Evolutionary conservation across 92 coral and sea anemone genomes (phyloP).

Genomic region (Porites lobata): DNA sequence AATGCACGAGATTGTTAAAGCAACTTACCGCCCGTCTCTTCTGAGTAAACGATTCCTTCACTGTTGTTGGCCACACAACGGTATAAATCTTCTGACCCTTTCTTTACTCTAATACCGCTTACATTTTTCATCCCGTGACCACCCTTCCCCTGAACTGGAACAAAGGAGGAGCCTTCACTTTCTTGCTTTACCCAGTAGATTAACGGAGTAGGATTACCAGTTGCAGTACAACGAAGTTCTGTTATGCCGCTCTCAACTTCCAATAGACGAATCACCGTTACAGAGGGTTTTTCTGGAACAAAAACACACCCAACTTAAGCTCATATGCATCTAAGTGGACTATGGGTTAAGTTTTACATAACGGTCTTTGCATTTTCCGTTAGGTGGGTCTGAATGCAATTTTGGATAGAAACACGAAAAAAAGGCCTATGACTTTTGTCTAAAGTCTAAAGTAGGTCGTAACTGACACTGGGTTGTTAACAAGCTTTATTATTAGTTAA

Average conservation of each 20-base stretch:
- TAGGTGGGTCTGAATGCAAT: too few species aligned
- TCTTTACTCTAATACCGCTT: not conserved
- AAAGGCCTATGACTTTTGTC: too few species aligned
- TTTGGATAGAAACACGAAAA: too few species aligned
- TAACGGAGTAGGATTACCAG: slow-evolving; percentile 83
- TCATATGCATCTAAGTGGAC: too few species aligned
- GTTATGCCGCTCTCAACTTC: not conserved
- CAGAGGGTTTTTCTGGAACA: slow-evolving; percentile 55
- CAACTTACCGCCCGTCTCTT: too few species aligned
- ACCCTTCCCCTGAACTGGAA: not conserved
- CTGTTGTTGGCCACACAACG: slow-evolving; percentile 80
- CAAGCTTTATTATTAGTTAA: too few species aligned
- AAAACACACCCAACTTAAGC: not conserved
- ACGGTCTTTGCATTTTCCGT: too few species aligned
- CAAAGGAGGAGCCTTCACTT: slow-evolving; percentile 38
- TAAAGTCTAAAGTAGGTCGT: too few species aligned
- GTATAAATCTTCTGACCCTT: slow-evolving; percentile 31
- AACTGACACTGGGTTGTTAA: too few species aligned
- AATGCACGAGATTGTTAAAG: too few species aligned
- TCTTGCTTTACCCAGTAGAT: slow-evolving; percentile 74
- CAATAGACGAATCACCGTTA: not conserved
- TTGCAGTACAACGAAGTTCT: slow-evolving; percentile 58
- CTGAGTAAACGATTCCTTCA: not conserved
- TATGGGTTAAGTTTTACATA: too few species aligned
- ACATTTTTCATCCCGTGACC: not conserved